phyloP scores from a whole-genome alignment of 2,113 vertebrate genomes.

The Anolis sagrei region DNA sequence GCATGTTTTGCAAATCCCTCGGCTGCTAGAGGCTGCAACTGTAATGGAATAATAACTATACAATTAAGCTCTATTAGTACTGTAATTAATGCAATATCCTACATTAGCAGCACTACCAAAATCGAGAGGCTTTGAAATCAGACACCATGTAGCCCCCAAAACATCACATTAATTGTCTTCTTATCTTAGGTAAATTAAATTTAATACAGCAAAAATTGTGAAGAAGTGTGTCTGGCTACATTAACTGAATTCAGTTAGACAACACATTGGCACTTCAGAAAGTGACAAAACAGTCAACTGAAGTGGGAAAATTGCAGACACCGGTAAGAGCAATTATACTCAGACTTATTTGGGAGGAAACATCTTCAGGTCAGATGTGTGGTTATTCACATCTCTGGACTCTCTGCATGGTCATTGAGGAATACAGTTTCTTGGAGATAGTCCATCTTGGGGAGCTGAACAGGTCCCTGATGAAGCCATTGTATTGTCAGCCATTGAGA shows the following conservation, averaged over 20 bases:
- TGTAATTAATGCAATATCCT: constrained; percentile 22
- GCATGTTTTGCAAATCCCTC: background rate
- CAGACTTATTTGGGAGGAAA: too few species aligned
- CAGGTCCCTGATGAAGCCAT: too few species aligned
- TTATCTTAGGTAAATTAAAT: constrained; percentile 3
- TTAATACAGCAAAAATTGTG: background rate
- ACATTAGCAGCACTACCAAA: background rate
- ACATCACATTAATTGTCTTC: constrained; percentile 4
- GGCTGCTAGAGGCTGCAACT: constrained; percentile 34
- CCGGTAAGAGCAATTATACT: too few species aligned
- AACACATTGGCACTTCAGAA: background rate
- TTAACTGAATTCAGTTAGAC: background rate
- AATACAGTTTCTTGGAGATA: too few species aligned
- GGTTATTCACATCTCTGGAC: too few species aligned
- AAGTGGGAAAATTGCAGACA: too few species aligned
- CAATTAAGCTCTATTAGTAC: background rate
- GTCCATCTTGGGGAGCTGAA: too few species aligned
- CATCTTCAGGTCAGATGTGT: too few species aligned
- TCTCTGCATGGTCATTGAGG: too few species aligned
- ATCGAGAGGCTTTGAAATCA: constrained; percentile 27
- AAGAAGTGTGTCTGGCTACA: background rate
- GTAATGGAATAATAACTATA: constrained; percentile 23
- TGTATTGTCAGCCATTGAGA: too few species aligned
- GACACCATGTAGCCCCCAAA: background rate
- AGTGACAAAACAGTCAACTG: background rate